Percentiles rank a stretch among this genome's conserved stretches.
These are phyloP conservation scores for mouse (Mus musculus) DNA, from an alignment of 2,113 vertebrate species.

Conservation along the genomic window GRCm39 chr14:46751501-46752000, in stretches of 20 bases:
- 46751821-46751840: conserved; percentile 71
- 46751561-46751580: neutral
- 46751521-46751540: neutral
- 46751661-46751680: conserved; percentile 37
- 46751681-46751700: neutral
- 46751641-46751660: neutral
- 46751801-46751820: conserved; percentile 57
- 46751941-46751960: conserved; percentile 84
- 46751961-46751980: conserved; percentile 80
- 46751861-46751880: conserved; percentile 56
- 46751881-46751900: conserved; percentile 82
- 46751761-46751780: conserved; percentile 65
- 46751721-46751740: conserved; percentile 59
- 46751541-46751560: neutral
- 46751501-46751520: neutral
- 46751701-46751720: conserved; percentile 16
- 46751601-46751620: neutral
- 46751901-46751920: conserved; percentile 84
- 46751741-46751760: conserved; percentile 28
- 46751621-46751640: neutral
- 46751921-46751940: conserved; percentile 79
- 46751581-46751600: neutral
- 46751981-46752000: conserved; percentile 82
- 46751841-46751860: conserved; percentile 75
- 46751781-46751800: conserved; percentile 64